Conservation (phyloP, 92 coral and sea anemone species). For the Isaurus tuberculatus region DNA sequence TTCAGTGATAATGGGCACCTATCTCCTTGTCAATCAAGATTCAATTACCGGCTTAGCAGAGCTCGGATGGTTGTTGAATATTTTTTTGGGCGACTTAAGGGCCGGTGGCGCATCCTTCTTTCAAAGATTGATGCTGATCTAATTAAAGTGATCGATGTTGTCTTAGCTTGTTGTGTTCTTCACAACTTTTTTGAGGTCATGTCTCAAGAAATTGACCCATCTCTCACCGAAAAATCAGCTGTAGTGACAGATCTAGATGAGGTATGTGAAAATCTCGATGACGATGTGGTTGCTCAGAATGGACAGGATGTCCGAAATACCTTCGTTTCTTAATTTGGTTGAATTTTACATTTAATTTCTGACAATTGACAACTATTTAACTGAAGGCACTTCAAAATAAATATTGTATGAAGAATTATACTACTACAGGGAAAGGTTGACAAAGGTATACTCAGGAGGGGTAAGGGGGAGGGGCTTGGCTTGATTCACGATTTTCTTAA, state of each 20-base stretch:
- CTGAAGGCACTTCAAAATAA: neutral
- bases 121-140: slow-evolving; percentile 5
- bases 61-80: slow-evolving; percentile 20
- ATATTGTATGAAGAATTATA: neutral
- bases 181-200: slow-evolving; percentile 11
- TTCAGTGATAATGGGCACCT: slow-evolving; percentile 16
- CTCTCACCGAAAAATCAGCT: neutral
- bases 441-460: neutral
- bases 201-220: slow-evolving; percentile 1
- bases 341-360: slow-evolving; percentile 16
- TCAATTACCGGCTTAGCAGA: slow-evolving; percentile 8
- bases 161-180: slow-evolving; percentile 5
- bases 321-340: neutral
- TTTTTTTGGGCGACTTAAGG: slow-evolving; percentile 9
- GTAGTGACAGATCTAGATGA: neutral
- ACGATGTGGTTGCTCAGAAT: neutral
- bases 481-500: no score
- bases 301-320: slow-evolving; percentile 6
- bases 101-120: slow-evolving; percentile 17
- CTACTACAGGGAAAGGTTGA: neutral
- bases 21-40: slow-evolving; percentile 14
- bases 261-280: neutral
- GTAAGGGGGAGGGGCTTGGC: no score
- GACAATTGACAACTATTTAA: slow-evolving; percentile 3
- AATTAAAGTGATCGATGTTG: neutral